Conservation (phyloP, 2,113 vertebrate species). For the Capra hircus region DNA sequence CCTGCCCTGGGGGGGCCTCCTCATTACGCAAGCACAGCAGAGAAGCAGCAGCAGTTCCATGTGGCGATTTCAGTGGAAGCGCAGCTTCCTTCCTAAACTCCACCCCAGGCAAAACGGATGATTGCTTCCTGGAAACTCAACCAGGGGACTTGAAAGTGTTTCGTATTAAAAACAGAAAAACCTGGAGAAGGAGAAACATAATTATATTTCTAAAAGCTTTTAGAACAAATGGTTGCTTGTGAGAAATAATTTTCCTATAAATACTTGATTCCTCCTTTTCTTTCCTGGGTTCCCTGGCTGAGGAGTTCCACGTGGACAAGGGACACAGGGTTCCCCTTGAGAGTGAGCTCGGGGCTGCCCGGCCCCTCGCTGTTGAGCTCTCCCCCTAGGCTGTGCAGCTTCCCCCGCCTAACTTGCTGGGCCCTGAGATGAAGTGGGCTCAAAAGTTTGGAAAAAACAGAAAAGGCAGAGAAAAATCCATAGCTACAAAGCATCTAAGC, state of each 20-base stretch:
- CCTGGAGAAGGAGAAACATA: constrained; percentile 62
- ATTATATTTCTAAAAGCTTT: constrained; percentile 67
- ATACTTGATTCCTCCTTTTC: constrained; percentile 53
- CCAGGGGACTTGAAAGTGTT: constrained; percentile 63
- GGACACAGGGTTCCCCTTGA: neutral
- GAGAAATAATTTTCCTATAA: constrained; percentile 67
- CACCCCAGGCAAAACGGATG: constrained; percentile 66
- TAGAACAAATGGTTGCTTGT: constrained; percentile 65
- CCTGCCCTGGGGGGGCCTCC: neutral
- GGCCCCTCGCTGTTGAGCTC: neutral
- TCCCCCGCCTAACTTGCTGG: neutral
- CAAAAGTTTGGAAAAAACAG: neutral
- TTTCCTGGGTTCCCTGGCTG: constrained; percentile 44
- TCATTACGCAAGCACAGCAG: constrained; percentile 23
- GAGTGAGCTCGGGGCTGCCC: constrained; percentile 20
- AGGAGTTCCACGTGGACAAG: constrained; percentile 33
- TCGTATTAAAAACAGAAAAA: constrained; percentile 72
- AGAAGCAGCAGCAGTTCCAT: neutral
- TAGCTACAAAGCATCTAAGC: neutral
- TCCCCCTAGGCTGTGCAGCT: neutral
- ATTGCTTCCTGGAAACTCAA: constrained; percentile 69
- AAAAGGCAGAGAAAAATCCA: neutral
- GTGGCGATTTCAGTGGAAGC: constrained; percentile 52
- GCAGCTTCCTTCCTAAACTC: constrained; percentile 50
- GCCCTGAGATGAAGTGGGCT: neutral